phyloP scores from a whole-genome alignment of 2,888 invertebrate genomes.

The Alloscopus bannaensis region DNA sequence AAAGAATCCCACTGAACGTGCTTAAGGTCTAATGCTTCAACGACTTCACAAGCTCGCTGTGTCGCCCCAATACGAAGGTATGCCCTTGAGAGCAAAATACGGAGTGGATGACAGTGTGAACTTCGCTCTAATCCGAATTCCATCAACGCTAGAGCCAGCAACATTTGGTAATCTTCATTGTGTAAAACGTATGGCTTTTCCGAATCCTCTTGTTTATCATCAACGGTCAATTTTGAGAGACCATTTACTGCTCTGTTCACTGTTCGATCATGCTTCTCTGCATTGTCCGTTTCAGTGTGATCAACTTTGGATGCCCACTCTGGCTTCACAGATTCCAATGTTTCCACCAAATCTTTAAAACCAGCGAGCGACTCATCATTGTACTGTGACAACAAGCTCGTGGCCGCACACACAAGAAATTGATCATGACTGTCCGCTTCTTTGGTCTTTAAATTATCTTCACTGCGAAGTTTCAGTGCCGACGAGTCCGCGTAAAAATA shows the following conservation, averaged over 20 bases:
- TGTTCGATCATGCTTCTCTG: background rate
- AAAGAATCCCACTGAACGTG: slow-evolving; percentile 95
- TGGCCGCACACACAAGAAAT: slow-evolving; percentile 28
- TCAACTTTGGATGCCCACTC: background rate
- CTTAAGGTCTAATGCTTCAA: slow-evolving; percentile 90
- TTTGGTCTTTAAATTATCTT: slow-evolving; percentile 36
- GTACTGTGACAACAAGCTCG: slow-evolving; percentile 7
- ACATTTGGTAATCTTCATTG: slow-evolving; percentile 74
- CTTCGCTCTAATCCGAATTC: slow-evolving; percentile 86
- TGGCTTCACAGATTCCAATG: background rate
- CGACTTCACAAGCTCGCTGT: slow-evolving; percentile 84
- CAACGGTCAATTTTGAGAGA: background rate
- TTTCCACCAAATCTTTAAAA: background rate
- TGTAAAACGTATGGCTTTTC: background rate
- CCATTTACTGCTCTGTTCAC: background rate
- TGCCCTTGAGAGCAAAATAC: slow-evolving; percentile 87
- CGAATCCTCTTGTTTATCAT: background rate
- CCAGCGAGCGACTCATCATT: background rate
- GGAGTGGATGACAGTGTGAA: slow-evolving; percentile 92
- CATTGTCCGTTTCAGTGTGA: background rate
- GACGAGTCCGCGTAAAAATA: slow-evolving; percentile 20
- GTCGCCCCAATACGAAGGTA: slow-evolving; percentile 84
- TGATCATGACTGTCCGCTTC: slow-evolving; percentile 48
- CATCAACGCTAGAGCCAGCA: slow-evolving; percentile 77
- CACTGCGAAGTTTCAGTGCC: slow-evolving; percentile 17